A percentile compares a stretch with the other conserved stretches of the same genome.
phyloP scores from a whole-genome alignment of 2,888 invertebrate genomes.

The Onchidella celtica region DNA sequence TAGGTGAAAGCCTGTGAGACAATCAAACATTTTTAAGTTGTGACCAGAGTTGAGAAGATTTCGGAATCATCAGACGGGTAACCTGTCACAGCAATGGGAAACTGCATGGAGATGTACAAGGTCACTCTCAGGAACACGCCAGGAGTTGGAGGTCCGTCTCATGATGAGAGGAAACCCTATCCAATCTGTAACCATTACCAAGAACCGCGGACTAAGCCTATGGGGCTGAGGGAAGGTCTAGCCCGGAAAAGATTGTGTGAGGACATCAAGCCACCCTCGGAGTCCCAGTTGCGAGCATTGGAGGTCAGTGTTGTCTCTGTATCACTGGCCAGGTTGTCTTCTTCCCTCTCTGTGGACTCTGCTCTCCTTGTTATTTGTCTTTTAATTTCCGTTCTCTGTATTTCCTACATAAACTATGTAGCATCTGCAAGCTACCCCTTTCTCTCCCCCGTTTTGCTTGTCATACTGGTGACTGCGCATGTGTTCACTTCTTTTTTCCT shows the following conservation, averaged over 20 bases:
- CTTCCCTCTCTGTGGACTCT: no score
- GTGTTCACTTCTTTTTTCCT: no score
- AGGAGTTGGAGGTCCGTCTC: constrained; percentile 37
- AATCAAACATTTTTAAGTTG: no score
- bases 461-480: no score
- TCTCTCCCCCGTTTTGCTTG: no score
- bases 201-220: neutral
- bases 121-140: constrained; percentile 59
- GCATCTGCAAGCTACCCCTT: no score
- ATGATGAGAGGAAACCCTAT: constrained; percentile 42
- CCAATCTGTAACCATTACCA: constrained; percentile 25
- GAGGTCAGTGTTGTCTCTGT: no score
- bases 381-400: no score
- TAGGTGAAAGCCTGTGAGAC: no score
- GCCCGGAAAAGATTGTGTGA: constrained; percentile 49
- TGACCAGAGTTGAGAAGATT: neutral
- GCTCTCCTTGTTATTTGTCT: no score
- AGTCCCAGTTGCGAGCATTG: constrained; percentile 63
- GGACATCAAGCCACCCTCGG: constrained; percentile 58
- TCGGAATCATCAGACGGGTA: neutral
- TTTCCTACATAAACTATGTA: no score
- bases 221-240: constrained; percentile 45
- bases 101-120: constrained; percentile 71
- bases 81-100: constrained; percentile 61
- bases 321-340: no score